A percentile compares a stretch with the other conserved stretches of the same genome.
Evolutionary conservation across 2,797 vertebrate species (phyloP).

Genomic region (Rhabdophis nuchalis): DNA sequence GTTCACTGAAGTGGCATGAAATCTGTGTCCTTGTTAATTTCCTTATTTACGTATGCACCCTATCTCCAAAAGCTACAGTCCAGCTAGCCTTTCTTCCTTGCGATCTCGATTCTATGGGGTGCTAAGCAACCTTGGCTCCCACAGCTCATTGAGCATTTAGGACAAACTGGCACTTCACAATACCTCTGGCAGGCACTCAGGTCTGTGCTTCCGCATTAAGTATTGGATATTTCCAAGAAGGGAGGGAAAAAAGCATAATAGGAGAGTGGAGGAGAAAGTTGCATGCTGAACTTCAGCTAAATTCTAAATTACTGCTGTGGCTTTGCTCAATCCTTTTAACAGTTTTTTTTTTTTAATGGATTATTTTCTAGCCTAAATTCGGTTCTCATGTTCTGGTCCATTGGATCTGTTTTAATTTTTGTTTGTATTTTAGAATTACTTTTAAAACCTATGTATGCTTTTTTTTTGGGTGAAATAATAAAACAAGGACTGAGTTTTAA

Average conservation of each 20-base stretch:
- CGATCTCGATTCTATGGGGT: conserved; percentile 20
- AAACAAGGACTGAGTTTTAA: not conserved
- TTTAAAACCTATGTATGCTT: not conserved
- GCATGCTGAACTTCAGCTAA: not conserved
- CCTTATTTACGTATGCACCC: conserved; percentile 2
- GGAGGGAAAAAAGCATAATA: not conserved
- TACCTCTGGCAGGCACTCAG: conserved; percentile 10
- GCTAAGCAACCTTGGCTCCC: conserved; percentile 31
- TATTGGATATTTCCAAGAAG: conserved; percentile 7
- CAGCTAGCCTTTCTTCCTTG: conserved; percentile 5
- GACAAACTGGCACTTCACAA: conserved; percentile 23
- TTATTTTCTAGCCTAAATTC: not conserved
- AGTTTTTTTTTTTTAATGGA: not conserved
- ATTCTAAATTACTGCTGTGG: not conserved
- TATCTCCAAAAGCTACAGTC: conserved; percentile 1
- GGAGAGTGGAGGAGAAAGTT: not conserved
- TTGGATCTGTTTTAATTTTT: conserved; percentile 4
- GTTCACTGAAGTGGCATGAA: conserved; percentile 35
- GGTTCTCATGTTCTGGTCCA: not conserved
- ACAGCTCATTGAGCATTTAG: conserved; percentile 28
- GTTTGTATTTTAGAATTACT: not conserved
- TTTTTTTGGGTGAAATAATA: not conserved
- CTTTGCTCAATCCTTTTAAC: not conserved
- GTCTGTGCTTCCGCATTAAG: conserved; percentile 22
- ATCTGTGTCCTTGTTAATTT: conserved; percentile 22